Evolutionary conservation across 1,140 invertebrate species (phyloP), one percentile per base, ranked within the genome.

Genomic region (Apolygus lucorum): DNA sequence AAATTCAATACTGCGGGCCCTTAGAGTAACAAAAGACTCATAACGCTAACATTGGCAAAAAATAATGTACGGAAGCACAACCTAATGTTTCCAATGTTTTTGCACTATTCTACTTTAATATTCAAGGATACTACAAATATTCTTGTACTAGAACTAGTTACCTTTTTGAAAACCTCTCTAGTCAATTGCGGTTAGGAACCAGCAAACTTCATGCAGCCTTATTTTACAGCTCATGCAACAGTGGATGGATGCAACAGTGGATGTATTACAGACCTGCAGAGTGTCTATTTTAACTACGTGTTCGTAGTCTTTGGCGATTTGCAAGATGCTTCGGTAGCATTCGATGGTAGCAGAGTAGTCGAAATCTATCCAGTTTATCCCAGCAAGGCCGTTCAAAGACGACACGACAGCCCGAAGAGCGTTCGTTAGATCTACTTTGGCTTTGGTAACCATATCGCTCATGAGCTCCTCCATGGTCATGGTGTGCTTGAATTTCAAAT

Each of bases 401-500:
- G 85, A 81, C 8, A 90, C 83, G 70, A 86, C 77, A 2, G 82
- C 75, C 63, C 90, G 79, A 68, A 91, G 81, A 70, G 82, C 79
- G 66, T 88, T 85, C 76, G 89, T 87, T 75, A 85, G 84, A 73
- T 90, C 86, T 13, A 77, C 70, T 68, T 82, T 82, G 14, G 86
- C 85, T 74, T 85, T 87, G 63, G 84, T 82, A 52, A 88, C 87
- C 21, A 92, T 77, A 62, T 85, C 83, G 4, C 82, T 80, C 52
- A 90, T 73, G 1, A 92, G 76, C 68, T 90, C 84, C 71, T 89
- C 84, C 81, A 91, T 88, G 0, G 85, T 87, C 75, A 87, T 79
- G 8, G 85, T 84, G 74, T 76, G 72, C 72, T 84, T 85, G 1
- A 86, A 75, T 1, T 83, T 78, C 28, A 87, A 72, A 75, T 86